These are phyloP conservation scores for Thymelicus acteon DNA, from an alignment of 2,888 invertebrate genomes.

Conservation along the genomic window DNA sequence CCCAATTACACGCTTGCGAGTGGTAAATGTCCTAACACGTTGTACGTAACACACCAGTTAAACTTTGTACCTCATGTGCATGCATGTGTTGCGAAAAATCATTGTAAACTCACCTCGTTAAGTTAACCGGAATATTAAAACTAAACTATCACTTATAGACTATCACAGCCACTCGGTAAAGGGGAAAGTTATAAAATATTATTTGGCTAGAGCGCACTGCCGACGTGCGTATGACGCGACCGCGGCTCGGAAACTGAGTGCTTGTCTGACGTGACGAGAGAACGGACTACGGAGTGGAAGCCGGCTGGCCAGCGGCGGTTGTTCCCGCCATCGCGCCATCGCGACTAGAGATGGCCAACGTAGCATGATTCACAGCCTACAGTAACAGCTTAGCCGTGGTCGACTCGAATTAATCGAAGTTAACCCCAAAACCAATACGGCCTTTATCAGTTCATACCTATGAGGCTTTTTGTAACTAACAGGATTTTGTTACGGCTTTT, in stretches of 20 bases:
- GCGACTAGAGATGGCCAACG: constrained; percentile 25
- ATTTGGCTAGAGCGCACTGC: constrained; percentile 13
- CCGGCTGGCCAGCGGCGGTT: constrained; percentile 22
- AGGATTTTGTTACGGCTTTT: too few species aligned
- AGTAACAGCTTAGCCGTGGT: too few species aligned
- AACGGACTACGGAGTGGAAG: constrained; percentile 19
- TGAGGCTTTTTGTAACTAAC: too few species aligned
- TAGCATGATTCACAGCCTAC: not conserved
- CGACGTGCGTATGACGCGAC: constrained; percentile 57
- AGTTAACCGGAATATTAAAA: constrained; percentile 49
- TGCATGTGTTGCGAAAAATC: constrained; percentile 25
- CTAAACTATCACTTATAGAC: constrained; percentile 61
- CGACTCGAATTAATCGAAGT: constrained; percentile 16
- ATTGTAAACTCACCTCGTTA: constrained; percentile 46
- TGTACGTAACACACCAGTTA: constrained; percentile 42
- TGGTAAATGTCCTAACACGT: constrained; percentile 24
- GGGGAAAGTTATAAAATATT: constrained; percentile 21
- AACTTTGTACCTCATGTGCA: constrained; percentile 52
- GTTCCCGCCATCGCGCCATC: constrained; percentile 40
- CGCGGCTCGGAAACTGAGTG: constrained; percentile 67
- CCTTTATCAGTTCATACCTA: not conserved
- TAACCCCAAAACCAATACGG: not conserved
- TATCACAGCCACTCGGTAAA: constrained; percentile 63
- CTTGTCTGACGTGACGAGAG: constrained; percentile 2
- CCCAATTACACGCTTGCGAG: constrained; percentile 29